Percentiles rank a stretch among this genome's conserved stretches.
These are phyloP conservation scores for Cassiopea andromeda DNA, from an alignment of 30 jellyfish, hydroid and myxozoan genomes.

Conservation along the genomic window DNA sequence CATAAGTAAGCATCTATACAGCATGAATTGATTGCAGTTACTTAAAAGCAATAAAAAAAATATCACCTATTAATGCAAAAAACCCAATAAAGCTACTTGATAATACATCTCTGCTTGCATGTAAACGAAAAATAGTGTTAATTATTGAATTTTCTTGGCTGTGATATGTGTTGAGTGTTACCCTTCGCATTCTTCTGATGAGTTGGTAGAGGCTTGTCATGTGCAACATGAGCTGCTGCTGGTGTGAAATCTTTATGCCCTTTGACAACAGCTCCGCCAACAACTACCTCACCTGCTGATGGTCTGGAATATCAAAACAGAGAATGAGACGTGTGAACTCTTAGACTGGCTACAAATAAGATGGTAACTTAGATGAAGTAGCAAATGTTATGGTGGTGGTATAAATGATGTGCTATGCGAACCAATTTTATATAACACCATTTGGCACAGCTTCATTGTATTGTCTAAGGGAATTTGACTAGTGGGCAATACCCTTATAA, in stretches of 20 bases:
- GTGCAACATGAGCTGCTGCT: slow-evolving; percentile 91
- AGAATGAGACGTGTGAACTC: neutral
- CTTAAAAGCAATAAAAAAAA: neutral
- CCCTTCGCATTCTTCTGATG: slow-evolving; percentile 78
- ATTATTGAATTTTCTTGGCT: slow-evolving; percentile 84
- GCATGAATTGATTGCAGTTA: no score
- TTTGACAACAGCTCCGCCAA: slow-evolving; percentile 90
- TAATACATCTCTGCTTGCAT: neutral
- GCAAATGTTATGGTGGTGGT: no score
- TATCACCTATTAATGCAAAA: neutral
- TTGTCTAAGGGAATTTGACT: no score
- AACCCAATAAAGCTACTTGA: neutral
- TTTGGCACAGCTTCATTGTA: no score
- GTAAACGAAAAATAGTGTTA: neutral
- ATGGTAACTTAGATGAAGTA: no score
- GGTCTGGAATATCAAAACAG: slow-evolving; percentile 54
- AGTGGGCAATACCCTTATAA: no score
- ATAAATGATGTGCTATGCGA: no score
- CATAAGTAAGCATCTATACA: no score
- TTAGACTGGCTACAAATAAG: no score
- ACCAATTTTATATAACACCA: no score
- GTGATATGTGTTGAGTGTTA: slow-evolving; percentile 53
- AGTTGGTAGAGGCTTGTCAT: slow-evolving; percentile 94
- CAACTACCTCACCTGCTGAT: slow-evolving; percentile 73
- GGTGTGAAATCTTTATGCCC: slow-evolving; percentile 93